Evolutionary conservation across 1,140 invertebrate species (phyloP).

Genomic region (Ptiloglossa arizonensis): DNA sequence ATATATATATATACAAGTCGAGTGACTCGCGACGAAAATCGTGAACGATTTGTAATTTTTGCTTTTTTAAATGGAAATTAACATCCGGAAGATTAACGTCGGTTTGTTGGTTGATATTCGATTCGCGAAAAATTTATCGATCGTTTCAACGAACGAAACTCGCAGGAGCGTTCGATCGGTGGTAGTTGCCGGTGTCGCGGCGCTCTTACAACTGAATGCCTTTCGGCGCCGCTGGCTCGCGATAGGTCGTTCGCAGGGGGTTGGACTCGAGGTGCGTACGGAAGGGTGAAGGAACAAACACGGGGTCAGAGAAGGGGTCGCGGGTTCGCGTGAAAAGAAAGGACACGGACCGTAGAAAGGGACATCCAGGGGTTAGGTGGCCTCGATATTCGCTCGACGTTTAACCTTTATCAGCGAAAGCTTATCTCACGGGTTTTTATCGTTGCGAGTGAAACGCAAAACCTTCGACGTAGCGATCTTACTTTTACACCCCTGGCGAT

Average conservation of each 20-base stretch:
- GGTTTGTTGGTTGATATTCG: no score
- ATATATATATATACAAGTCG: no score
- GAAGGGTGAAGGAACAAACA: conserved; percentile 9
- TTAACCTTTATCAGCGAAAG: conserved; percentile 26
- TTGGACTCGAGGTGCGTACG: not conserved
- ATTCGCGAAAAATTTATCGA: not conserved
- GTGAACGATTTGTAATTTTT: no score
- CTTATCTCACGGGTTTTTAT: conserved; percentile 39
- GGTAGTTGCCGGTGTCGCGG: conserved; percentile 37
- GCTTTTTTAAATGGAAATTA: no score
- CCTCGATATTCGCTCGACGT: conserved; percentile 8
- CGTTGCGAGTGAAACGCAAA: no score
- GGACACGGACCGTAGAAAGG: not conserved
- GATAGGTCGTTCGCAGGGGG: not conserved
- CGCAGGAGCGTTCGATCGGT: not conserved
- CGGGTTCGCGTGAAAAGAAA: not conserved
- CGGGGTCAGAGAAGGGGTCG: not conserved
- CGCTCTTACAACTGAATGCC: conserved; percentile 56
- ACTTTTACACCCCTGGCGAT: no score
- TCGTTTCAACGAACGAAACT: no score
- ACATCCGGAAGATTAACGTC: no score
- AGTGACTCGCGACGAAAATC: no score
- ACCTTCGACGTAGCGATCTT: no score
- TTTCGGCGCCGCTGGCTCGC: not conserved
- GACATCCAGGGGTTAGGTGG: not conserved